Base-by-base conservation (phyloP, 2,888 invertebrate species). In the Synanthedon formicaeformis region DNA sequence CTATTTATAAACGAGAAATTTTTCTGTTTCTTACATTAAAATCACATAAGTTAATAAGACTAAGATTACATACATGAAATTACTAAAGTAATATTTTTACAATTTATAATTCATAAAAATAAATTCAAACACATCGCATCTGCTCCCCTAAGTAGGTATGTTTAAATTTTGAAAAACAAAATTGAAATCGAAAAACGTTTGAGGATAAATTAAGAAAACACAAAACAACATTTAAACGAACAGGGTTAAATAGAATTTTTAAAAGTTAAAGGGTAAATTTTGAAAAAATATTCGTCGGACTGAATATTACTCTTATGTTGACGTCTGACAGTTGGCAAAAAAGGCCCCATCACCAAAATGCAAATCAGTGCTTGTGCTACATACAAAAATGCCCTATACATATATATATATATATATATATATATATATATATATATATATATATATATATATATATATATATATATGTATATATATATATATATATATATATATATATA, bases 341-440 rank as follows among this genome's bases (percentile, higher is more conserved):
- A 59, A 76, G 77, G 77, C 76, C 77, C 80, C 80, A 57, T 72
- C 80, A 80, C 80, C 80, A 73, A 62, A 63, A 70, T 75, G 69
- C 69, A 67, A 70, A 68, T 68, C 65, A 73, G 78, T 79, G 80
- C 78, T 69, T 69, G 78, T 80, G 79, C 79, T 75, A 78, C 75
- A 71, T 66, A 69, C 65, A 67, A 70, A 71, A 69, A 50, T 6
- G 13, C 40, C n/a, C n/a, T n/a, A 13, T 13, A 45, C 3, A 16
- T 16, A 16, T 1, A 2, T 45, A 14, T 12, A 45, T 13, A 45
- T 11, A 16, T 16, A 16, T 1, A 2, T 45, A 14, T 12, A 45
- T 13, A 45, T 11, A 16, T 16, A 16, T 1, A 2, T 45, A 14
- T 12, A 45, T 13, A 45, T 11, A 16, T 16, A 16, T 1, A 2